A percentile compares a stretch with the other conserved stretches of the same genome.
Conservation (phyloP, 2,797 vertebrate genomes). For the Myoxocephalus aenaeus region DNA sequence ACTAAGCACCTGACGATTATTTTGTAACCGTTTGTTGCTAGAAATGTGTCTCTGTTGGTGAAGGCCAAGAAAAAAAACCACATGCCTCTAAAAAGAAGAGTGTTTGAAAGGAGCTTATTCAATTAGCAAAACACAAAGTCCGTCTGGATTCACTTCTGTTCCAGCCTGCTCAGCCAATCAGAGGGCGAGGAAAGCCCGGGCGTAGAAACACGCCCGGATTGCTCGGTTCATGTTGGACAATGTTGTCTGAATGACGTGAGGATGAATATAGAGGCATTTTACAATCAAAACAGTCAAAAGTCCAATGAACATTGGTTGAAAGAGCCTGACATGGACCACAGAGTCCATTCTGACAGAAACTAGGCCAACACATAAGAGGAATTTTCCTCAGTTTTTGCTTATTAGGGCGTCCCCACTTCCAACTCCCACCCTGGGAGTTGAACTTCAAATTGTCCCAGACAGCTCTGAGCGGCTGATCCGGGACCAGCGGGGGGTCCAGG, state of each 20-base stretch:
- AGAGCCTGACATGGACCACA: background rate
- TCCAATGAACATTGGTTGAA: background rate
- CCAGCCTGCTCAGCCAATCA: background rate
- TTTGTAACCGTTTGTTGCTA: background rate
- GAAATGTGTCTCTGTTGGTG: background rate
- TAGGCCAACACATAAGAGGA: background rate
- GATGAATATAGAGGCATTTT: background rate
- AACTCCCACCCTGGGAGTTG: background rate
- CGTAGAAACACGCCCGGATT: background rate
- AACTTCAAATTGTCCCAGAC: conserved; percentile 39
- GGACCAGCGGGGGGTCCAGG: conserved; percentile 33
- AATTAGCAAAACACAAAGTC: conserved; percentile 14
- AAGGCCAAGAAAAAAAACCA: background rate
- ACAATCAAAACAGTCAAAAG: background rate
- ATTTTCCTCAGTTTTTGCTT: conserved; percentile 6
- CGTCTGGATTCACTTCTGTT: background rate
- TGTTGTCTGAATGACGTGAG: no score
- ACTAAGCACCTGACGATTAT: background rate
- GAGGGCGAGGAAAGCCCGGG: background rate
- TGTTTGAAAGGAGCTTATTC: background rate
- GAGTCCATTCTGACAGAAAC: background rate
- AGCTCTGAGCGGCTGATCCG: conserved; percentile 35
- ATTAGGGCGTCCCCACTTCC: background rate
- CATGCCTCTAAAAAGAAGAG: background rate
- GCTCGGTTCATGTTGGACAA: no score